Evolutionary conservation across 2,797 vertebrate species (phyloP).

Genomic region (Champsocephalus esox): DNA sequence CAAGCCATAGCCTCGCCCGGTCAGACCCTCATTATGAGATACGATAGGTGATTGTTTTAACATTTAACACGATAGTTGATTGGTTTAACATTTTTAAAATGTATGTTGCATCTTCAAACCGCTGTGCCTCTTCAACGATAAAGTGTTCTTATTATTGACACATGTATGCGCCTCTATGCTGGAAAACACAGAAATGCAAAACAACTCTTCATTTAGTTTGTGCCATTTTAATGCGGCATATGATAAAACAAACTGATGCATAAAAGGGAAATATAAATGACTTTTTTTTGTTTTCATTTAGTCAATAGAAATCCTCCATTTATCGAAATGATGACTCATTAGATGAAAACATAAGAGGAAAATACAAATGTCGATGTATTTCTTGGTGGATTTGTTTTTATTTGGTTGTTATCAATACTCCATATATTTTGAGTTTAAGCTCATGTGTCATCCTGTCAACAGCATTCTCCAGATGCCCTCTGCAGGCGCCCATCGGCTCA

Average conservation of each 20-base stretch:
- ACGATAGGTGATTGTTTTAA: background rate
- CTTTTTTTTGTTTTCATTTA: background rate
- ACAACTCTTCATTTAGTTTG: background rate
- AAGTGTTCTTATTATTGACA: background rate
- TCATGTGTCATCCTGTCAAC: conserved; percentile 40
- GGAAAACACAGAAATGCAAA: background rate
- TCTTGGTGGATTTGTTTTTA: background rate
- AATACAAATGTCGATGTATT: background rate
- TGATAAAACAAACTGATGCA: background rate
- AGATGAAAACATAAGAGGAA: no score
- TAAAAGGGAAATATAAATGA: background rate
- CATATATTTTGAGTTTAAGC: background rate
- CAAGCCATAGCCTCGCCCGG: background rate
- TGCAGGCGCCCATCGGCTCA: conserved; percentile 91
- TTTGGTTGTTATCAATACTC: background rate
- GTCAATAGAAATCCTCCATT: background rate
- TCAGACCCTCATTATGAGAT: background rate
- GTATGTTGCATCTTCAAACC: background rate
- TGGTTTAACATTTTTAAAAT: background rate
- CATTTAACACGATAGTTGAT: background rate
- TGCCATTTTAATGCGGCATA: background rate
- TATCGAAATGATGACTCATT: background rate
- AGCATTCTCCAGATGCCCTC: conserved; percentile 93
- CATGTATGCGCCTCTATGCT: background rate
- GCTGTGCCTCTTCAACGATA: background rate